Conservation (phyloP, 2,113 vertebrate genomes). For the Albula glossodonta region DNA sequence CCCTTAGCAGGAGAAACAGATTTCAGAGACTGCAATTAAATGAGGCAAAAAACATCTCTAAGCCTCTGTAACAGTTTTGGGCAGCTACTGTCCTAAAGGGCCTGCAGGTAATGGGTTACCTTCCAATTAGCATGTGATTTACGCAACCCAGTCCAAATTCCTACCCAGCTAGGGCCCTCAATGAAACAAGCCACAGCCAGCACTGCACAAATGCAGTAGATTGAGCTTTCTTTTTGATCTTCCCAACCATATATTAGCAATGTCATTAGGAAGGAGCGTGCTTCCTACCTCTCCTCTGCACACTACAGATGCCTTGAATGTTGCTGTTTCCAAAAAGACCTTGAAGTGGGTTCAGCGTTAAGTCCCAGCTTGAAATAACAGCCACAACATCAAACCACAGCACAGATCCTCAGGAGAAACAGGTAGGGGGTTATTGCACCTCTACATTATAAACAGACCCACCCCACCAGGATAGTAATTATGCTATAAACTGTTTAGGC, state of each 20-base stretch:
- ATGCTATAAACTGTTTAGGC: conserved; percentile 11
- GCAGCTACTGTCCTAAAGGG: neutral
- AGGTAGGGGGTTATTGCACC: conserved; percentile 16
- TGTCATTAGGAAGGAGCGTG: neutral
- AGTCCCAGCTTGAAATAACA: conserved; percentile 20
- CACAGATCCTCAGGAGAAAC: conserved; percentile 2
- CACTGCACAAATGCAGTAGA: neutral
- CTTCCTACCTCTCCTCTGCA: neutral
- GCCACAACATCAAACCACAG: neutral
- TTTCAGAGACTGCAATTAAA: conserved; percentile 38
- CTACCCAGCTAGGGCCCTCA: neutral
- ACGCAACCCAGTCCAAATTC: neutral
- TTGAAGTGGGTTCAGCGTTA: neutral
- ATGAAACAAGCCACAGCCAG: neutral
- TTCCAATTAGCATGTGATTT: neutral
- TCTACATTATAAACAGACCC: neutral
- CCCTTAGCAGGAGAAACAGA: conserved; percentile 38
- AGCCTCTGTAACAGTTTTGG: conserved; percentile 29
- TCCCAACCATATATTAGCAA: neutral
- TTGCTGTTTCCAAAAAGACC: neutral
- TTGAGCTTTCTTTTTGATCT: neutral
- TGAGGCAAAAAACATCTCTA: conserved; percentile 18
- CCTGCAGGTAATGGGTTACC: neutral
- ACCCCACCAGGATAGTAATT: neutral
- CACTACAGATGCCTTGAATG: neutral